phyloP scores from a whole-genome alignment of 1,140 invertebrate genomes.

The Cotesia glomerata region DNA sequence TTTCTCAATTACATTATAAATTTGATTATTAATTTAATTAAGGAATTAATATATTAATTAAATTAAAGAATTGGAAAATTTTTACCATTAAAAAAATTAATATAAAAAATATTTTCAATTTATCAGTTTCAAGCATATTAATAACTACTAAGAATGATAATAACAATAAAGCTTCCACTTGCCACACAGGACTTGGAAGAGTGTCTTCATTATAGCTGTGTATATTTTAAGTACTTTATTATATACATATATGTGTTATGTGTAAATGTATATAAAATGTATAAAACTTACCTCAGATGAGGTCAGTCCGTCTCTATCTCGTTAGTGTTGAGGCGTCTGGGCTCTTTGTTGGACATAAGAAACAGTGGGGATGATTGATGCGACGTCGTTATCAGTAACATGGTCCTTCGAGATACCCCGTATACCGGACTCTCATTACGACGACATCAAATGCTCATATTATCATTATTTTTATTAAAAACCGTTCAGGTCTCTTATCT shows the following conservation, averaged over 20 bases:
- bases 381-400: conserved; percentile 58
- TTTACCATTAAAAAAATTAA: too few relatives aligned
- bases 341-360: neutral
- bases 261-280: neutral
- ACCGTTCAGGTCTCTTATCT: conserved; percentile 40
- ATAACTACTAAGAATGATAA: too few relatives aligned
- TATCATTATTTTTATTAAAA: conserved; percentile 62
- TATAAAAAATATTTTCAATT: too few relatives aligned
- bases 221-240: too few relatives aligned
- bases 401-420: conserved; percentile 51
- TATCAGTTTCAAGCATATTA: too few relatives aligned
- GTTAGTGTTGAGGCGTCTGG: neutral
- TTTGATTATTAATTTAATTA: too few relatives aligned
- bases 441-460: conserved; percentile 61
- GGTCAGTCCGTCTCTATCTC: neutral
- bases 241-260: too few relatives aligned
- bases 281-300: conserved; percentile 27
- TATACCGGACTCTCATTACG: conserved; percentile 55
- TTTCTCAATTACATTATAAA: too few relatives aligned
- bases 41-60: too few relatives aligned
- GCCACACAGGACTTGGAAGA: neutral
- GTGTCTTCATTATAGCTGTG: conserved; percentile 52
- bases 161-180: too few relatives aligned
- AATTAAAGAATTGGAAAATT: too few relatives aligned
- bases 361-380: conserved; percentile 59